phyloP scores from a whole-genome alignment of 2,113 vertebrate genomes.

The Pterocles orientalis region DNA sequence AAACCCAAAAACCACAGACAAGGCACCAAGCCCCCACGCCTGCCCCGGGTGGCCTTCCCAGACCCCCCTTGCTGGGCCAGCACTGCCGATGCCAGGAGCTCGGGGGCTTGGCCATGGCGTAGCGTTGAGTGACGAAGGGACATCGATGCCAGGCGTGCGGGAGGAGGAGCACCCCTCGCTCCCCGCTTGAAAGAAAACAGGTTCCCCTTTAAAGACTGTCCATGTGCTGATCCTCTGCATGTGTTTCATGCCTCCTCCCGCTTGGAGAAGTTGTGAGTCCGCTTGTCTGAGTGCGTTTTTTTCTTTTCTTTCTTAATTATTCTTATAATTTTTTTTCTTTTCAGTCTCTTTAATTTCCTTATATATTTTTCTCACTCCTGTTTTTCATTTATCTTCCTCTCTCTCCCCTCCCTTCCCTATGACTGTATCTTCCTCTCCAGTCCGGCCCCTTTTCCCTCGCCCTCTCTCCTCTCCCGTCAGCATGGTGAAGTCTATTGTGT shows the following conservation, averaged over 20 bases:
- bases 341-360: constrained; percentile 64
- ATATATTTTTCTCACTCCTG: constrained; percentile 65
- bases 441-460: constrained; percentile 66
- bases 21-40: not conserved
- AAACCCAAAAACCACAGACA: constrained; percentile 74
- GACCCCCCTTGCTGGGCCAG: not conserved
- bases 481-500: constrained; percentile 85
- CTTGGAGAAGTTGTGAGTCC: constrained; percentile 87
- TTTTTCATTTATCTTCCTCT: constrained; percentile 77
- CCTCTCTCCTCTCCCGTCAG: constrained; percentile 82
- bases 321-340: constrained; percentile 31
- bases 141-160: not conserved
- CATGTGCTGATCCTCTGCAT: constrained; percentile 93
- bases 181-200: constrained; percentile 55
- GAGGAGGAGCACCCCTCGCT: constrained; percentile 39
- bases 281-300: constrained; percentile 84
- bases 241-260: constrained; percentile 85
- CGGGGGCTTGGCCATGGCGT: not conserved
- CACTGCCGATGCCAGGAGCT: not conserved
- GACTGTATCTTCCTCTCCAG: constrained; percentile 60
- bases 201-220: constrained; percentile 94
- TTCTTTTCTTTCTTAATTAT: constrained; percentile 33
- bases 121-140: constrained; percentile 1
- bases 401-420: not conserved
- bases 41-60: not conserved